Evolutionary conservation across 2,797 vertebrate genomes (phyloP), one percentile per base, ranked within the genome.

Genomic region (Hoplostethus mediterraneus): DNA sequence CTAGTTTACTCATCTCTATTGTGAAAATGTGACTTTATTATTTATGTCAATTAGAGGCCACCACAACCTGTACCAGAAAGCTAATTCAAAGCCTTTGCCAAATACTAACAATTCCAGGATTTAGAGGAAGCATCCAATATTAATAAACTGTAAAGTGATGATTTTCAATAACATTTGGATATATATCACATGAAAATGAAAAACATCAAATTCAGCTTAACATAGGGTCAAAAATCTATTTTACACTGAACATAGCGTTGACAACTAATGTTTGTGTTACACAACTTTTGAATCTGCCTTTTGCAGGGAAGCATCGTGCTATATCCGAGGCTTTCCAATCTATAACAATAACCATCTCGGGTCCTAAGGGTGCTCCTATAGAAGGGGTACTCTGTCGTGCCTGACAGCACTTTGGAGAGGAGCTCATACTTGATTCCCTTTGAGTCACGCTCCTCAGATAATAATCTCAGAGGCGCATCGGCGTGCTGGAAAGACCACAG

Each of bases 351-450:
- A 13, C n/a, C 57, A 42, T 60, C 1, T 25, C 25, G 42, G 31
- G 61, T 81, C 69, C 67, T 79, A 8, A 9, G 12, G 55, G 31
- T 51, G 55, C 54, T 71, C 42, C 17, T n/a, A 25, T 21, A 67
- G 51, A 70, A 61, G 68, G 44, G 56, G 77, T 61, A 62, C 52
- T 48, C 38, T 76, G 28, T 28, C 3, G 28, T 28, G 28, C 28
- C 28, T 28, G 28, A 28, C 28, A 28, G 28, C 28, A 28, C 28
- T 28, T 28, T 28, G 28, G 28, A 55, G 13, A 63, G 51, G 44
- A 63, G 38, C 60, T 73, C 66, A 60, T 77, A 45, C 31, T 67
- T 17, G 7, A 75, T 79, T 79, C 53, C 58, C 55, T 81, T 70
- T 75, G 61, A 75, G 71, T 54, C 57, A 40, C 6, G 8, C 63